Evolutionary conservation across 1,140 invertebrate genomes (phyloP).

Genomic region (Stegodyphus mimosarum): DNA sequence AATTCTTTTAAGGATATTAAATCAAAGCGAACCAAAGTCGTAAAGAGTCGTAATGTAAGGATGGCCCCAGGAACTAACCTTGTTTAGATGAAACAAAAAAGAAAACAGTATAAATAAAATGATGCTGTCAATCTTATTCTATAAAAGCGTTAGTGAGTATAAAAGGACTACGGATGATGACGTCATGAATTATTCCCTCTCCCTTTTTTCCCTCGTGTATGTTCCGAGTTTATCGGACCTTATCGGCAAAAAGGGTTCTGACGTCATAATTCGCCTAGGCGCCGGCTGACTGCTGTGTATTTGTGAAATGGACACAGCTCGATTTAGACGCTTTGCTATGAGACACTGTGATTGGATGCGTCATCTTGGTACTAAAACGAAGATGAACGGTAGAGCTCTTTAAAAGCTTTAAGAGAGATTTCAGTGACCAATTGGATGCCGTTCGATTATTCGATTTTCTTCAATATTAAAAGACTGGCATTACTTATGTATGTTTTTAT

Average conservation of each 20-base stretch:
- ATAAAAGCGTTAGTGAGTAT: slow-evolving; percentile 17
- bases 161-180: slow-evolving; percentile 14
- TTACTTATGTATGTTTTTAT: too few relatives aligned
- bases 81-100: neutral
- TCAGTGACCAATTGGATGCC: too few relatives aligned
- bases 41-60: neutral
- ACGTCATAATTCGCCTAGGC: slow-evolving; percentile 20
- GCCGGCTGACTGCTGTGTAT: slow-evolving; percentile 27
- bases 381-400: too few relatives aligned
- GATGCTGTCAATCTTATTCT: neutral
- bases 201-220: neutral
- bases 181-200: slow-evolving; percentile 19
- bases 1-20: too few relatives aligned
- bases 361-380: too few relatives aligned
- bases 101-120: neutral
- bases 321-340: slow-evolving; percentile 3
- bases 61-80: neutral
- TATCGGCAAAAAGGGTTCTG: slow-evolving; percentile 26
- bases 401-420: too few relatives aligned
- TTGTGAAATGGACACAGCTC: slow-evolving; percentile 25
- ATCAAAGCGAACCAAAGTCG: too few relatives aligned
- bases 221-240: slow-evolving; percentile 29
- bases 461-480: too few relatives aligned
- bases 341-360: too few relatives aligned
- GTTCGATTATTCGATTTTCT: too few relatives aligned